phyloP scores from a whole-genome alignment of 2,888 invertebrate genomes.

The Brenthis daphne region DNA sequence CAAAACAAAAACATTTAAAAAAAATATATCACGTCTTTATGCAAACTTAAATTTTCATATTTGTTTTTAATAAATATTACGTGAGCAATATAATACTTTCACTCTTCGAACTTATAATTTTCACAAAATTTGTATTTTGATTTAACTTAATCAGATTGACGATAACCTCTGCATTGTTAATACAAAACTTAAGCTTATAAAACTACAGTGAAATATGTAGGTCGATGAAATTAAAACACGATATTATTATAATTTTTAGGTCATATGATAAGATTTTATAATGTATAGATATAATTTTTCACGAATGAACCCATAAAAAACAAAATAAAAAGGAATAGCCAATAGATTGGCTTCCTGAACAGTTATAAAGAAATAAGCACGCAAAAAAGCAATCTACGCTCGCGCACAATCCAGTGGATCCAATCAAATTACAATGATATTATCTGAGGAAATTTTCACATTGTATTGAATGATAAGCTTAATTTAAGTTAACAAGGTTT shows the following conservation, averaged over 20 bases:
- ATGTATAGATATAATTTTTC: constrained; percentile 4
- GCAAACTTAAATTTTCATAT: neutral
- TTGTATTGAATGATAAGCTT: constrained; percentile 21
- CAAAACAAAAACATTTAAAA: constrained; percentile 38
- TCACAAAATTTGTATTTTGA: neutral
- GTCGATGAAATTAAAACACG: too few relatives aligned
- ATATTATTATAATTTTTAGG: too few relatives aligned
- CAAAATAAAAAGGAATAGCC: constrained; percentile 15
- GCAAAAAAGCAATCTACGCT: constrained; percentile 31
- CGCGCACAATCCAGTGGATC: constrained; percentile 30
- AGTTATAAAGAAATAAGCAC: constrained; percentile 30
- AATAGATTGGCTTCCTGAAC: constrained; percentile 21
- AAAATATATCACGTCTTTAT: neutral
- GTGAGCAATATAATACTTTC: too few relatives aligned
- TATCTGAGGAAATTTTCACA: constrained; percentile 28
- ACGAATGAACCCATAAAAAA: constrained; percentile 3
- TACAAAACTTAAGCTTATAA: too few relatives aligned
- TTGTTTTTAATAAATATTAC: too few relatives aligned
- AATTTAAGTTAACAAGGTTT: constrained; percentile 11
- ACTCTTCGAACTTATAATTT: neutral
- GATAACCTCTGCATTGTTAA: too few relatives aligned
- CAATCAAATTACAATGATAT: constrained; percentile 32
- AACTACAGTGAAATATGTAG: too few relatives aligned
- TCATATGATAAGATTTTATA: neutral
- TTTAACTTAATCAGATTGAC: too few relatives aligned